These are phyloP conservation scores for Neotoxoptera formosana DNA, from an alignment of 1,140 invertebrate genomes.

Conservation along the genomic window DNA sequence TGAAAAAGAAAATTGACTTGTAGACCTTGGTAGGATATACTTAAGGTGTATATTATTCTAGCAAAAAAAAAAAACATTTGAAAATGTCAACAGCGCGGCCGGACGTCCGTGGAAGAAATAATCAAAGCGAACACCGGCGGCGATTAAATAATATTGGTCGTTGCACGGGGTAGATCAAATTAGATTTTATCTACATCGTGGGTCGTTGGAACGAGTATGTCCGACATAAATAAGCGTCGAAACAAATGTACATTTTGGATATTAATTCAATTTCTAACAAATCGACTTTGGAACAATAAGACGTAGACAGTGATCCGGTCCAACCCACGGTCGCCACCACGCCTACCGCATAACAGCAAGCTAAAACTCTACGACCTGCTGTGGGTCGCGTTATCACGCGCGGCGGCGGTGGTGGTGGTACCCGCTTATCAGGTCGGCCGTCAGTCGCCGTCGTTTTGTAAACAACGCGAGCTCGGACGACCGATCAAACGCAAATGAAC, in stretches of 20 bases:
- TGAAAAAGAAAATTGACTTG: background rate
- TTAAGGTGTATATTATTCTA: too few species aligned
- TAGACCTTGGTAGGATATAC: too few species aligned
- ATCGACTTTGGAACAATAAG: too few species aligned
- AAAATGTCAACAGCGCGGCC: background rate
- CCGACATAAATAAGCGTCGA: too few species aligned
- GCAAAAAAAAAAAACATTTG: background rate
- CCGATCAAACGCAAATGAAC: background rate
- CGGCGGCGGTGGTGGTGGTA: background rate
- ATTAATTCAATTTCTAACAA: too few species aligned
- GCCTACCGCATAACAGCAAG: background rate
- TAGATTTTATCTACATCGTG: too few species aligned
- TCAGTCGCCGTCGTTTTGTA: constrained; percentile 21
- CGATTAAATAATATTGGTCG: too few species aligned
- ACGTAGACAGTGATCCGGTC: too few species aligned
- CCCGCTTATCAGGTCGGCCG: constrained; percentile 33
- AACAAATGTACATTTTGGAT: too few species aligned
- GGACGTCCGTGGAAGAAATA: background rate
- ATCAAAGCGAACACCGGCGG: background rate
- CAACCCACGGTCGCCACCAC: background rate
- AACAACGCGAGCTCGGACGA: background rate
- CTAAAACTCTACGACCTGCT: too few species aligned
- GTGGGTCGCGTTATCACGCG: background rate
- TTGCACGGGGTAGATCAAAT: too few species aligned
- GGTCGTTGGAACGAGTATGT: too few species aligned